These are phyloP conservation scores for Parambassis ranga DNA, from an alignment of 2,797 vertebrate genomes.

Conservation along the genomic window DNA sequence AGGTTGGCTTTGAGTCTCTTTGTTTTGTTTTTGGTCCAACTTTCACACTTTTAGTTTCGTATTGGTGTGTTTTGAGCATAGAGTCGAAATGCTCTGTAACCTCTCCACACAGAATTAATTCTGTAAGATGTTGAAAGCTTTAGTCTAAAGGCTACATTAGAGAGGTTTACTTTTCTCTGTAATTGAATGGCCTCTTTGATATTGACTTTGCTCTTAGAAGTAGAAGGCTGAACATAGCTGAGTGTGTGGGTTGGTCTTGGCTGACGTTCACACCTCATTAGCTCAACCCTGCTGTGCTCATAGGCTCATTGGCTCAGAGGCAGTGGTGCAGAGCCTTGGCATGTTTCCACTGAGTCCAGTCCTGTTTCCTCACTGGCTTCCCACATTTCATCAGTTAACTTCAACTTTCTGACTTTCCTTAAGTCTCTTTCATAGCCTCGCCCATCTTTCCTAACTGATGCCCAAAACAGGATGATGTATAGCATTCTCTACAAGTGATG, in stretches of 20 bases:
- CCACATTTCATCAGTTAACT: conserved; percentile 27
- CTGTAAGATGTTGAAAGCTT: neutral
- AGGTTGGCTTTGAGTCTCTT: too few species aligned
- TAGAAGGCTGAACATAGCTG: conserved; percentile 31
- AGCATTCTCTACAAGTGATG: conserved; percentile 37
- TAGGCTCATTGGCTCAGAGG: conserved; percentile 43
- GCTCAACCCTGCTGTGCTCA: conserved; percentile 38
- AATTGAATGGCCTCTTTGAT: conserved; percentile 24
- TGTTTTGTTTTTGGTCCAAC: too few species aligned
- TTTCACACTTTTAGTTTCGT: neutral
- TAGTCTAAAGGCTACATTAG: neutral
- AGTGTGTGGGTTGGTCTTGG: conserved; percentile 43
- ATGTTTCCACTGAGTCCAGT: conserved; percentile 64
- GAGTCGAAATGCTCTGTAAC: neutral
- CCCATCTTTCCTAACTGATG: conserved; percentile 3
- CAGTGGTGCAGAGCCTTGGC: conserved; percentile 57
- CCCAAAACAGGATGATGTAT: conserved; percentile 29
- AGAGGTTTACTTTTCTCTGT: conserved; percentile 17
- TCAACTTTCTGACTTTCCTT: conserved; percentile 8
- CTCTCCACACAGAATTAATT: neutral
- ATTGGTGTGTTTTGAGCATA: neutral
- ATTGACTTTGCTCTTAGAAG: conserved; percentile 33
- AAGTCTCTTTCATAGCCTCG: conserved; percentile 4
- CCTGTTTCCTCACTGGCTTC: conserved; percentile 50
- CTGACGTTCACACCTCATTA: conserved; percentile 53